Percentiles rank a stretch among this genome's conserved stretches.
Evolutionary conservation across 1,140 invertebrate genomes (phyloP).

Genomic region (Laupala kohalensis): DNA sequence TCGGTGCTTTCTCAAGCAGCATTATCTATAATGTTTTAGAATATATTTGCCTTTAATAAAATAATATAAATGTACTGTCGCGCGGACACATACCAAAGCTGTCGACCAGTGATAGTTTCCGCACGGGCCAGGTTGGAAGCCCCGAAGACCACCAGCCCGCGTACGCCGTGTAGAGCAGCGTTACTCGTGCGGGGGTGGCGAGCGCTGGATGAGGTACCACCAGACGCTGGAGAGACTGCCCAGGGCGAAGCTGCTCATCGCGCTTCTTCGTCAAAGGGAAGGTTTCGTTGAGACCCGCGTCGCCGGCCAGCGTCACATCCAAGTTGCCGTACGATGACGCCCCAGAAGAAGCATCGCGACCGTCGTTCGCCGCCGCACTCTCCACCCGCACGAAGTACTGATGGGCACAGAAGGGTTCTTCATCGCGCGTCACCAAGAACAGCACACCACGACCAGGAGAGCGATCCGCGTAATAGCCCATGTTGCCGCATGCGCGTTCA

Average conservation of each 20-base stretch:
- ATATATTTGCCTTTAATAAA: no score
- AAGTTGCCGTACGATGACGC: conserved; percentile 66
- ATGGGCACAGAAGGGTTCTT: conserved; percentile 84
- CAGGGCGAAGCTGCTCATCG: conserved; percentile 59
- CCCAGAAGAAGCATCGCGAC: conserved; percentile 46
- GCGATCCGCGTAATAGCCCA: conserved; percentile 86
- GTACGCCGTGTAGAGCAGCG: conserved; percentile 76
- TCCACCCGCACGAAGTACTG: conserved; percentile 74
- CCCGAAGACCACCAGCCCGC: conserved; percentile 85
- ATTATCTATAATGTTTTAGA: no score
- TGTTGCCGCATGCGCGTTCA: conserved; percentile 60
- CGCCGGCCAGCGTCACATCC: conserved; percentile 68
- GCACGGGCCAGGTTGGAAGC: conserved; percentile 58
- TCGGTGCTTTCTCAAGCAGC: no score
- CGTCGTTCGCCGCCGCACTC: conserved; percentile 25
- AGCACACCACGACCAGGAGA: conserved; percentile 62
- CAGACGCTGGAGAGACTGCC: conserved; percentile 58
- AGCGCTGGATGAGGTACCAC: conserved; percentile 78
- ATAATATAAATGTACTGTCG: no score
- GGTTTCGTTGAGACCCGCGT: conserved; percentile 70
- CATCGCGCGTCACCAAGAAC: conserved; percentile 75
- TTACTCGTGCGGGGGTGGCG: conserved; percentile 49
- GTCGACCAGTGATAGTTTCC: conserved; percentile 71
- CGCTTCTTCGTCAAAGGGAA: conserved; percentile 75
- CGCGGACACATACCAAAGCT: conserved; percentile 64